Base-by-base conservation (phyloP, 2,113 vertebrate species). In the Uropsilus gracilis region DNA sequence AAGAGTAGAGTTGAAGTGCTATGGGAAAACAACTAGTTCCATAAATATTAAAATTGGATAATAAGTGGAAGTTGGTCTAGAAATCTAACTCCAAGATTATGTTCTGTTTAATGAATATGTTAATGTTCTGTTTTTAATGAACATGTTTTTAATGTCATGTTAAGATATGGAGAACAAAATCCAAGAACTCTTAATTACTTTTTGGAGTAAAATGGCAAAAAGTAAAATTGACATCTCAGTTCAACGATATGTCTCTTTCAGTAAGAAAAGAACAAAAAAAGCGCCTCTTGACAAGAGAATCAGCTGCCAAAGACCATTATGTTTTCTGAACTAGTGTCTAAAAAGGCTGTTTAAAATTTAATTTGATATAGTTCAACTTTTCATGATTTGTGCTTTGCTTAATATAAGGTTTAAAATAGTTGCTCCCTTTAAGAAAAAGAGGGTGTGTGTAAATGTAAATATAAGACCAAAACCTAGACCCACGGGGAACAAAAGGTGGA, bases 81-180 rank as follows among this genome's bases (percentile, higher is more conserved):
- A 46, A 88, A 81, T 69, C 37, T 42, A 30, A 73, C 14, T 66
- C 32, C 26, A 50, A 61, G 59, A 13, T 39, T 26, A 7, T 55
- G 53, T 26, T 42, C 50, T 86, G 28, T 93, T 90, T 30, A 68
- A 32, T 53, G 64, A 42, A 46, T 5, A n/a, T n/a, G n/a, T n/a
- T n/a, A n/a, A n/a, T n/a, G n/a, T n/a, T n/a, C n/a, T 86, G 28
- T 82, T 95, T 93, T 90, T 30, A 68, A 32, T 53, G 64, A 42
- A 46, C 7, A n/a, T 86, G 28, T 82, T 95, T 93, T 90, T 30
- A 68, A 32, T 53, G 64, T 5, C 44, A n/a, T 26, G 18, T 42
- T 8, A 71, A 86, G 46, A 95, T 16, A 71, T 66, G 39, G n/a
- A 85, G 44, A 80, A 14, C 46, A 42, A 44, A 86, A 95, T 61